These are phyloP conservation scores for Lissonota sp. DNA, from an alignment of 2,888 invertebrate genomes.

Conservation along the genomic window DNA sequence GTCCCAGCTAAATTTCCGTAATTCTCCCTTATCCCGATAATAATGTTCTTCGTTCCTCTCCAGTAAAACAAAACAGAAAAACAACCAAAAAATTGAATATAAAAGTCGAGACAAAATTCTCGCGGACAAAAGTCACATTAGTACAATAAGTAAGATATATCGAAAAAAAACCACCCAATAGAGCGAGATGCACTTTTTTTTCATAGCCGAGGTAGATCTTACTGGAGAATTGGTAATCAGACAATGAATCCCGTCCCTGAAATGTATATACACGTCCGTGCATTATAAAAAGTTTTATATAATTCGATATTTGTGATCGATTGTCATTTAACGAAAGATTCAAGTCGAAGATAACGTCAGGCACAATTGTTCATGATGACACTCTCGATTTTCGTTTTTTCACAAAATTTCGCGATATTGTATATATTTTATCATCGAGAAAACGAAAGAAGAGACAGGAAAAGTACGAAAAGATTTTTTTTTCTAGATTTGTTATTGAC, in stretches of 20 bases:
- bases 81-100: conserved; percentile 10
- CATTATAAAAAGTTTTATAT: background rate
- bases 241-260: conserved; percentile 24
- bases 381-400: background rate
- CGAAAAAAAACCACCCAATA: background rate
- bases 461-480: conserved; percentile 66
- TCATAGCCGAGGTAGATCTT: conserved; percentile 37
- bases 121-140: conserved; percentile 3
- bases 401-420: background rate
- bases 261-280: conserved; percentile 43
- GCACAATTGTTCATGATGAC: conserved; percentile 31
- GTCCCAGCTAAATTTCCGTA: conserved; percentile 77
- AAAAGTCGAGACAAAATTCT: conserved; percentile 19
- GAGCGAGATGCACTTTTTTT: conserved; percentile 31
- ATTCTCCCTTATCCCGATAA: background rate
- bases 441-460: conserved; percentile 4
- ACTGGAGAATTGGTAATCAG: conserved; percentile 40
- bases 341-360: conserved; percentile 52
- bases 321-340: conserved; percentile 35
- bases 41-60: conserved; percentile 24
- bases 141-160: conserved; percentile 42
- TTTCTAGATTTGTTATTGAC: conserved; percentile 75
- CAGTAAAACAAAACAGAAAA: conserved; percentile 6
- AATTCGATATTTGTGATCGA: background rate
- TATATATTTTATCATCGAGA: conserved; percentile 9